These are phyloP conservation scores for Chionomys nivalis DNA, from an alignment of 2,113 vertebrate species.

Conservation along the genomic window DNA sequence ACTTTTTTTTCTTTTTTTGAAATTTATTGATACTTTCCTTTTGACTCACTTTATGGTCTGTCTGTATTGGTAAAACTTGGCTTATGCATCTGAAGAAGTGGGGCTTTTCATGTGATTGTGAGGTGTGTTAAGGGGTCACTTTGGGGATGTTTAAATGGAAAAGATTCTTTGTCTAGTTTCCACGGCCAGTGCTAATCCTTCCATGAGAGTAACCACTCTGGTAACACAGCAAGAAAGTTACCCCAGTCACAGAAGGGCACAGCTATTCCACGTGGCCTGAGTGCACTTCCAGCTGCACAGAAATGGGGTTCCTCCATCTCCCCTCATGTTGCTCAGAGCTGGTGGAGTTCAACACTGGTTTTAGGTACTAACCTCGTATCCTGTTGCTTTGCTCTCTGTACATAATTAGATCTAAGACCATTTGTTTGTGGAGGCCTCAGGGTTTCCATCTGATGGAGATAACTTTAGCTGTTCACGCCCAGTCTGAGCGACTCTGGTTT, in stretches of 20 bases:
- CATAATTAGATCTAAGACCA: background rate
- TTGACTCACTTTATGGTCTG: background rate
- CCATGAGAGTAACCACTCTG: background rate
- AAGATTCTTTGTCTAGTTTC: background rate
- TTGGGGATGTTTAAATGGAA: background rate
- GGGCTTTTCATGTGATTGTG: background rate
- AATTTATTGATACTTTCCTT: background rate
- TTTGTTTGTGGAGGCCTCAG: background rate
- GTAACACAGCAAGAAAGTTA: background rate
- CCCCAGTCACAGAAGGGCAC: background rate
- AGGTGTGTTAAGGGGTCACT: background rate
- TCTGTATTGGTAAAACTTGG: background rate
- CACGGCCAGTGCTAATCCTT: background rate
- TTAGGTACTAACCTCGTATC: background rate
- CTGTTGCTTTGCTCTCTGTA: rapidly evolving
- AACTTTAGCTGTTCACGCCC: background rate
- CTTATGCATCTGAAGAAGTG: background rate
- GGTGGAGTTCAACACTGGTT: no score
- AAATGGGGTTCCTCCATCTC: background rate
- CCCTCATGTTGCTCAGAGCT: background rate
- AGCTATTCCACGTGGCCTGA: background rate
- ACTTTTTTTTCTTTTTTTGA: background rate
- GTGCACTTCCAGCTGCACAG: background rate
- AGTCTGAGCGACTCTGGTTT: background rate
- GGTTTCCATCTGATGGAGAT: background rate